phyloP scores from a whole-genome alignment of 2,113 vertebrate genomes.

The Quiscalus mexicanus region DNA sequence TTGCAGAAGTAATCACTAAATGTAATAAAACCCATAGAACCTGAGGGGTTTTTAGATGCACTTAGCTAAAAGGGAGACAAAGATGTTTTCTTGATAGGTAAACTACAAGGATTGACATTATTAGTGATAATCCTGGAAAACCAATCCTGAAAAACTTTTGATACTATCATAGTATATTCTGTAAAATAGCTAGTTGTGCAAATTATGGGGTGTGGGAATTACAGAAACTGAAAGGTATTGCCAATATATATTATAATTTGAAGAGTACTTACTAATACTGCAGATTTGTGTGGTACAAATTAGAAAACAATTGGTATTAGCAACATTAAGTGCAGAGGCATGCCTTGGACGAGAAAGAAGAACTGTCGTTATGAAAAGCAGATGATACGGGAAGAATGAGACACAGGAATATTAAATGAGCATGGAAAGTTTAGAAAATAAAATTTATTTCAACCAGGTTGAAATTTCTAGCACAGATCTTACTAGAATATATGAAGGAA shows the following conservation, averaged over 20 bases:
- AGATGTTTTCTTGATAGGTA: background rate
- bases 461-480: background rate
- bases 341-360: background rate
- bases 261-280: background rate
- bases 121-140: background rate
- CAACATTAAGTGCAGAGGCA: background rate
- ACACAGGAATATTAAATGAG: background rate
- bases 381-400: background rate
- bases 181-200: background rate
- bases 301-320: background rate
- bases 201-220: background rate
- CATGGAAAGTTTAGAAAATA: background rate
- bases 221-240: background rate
- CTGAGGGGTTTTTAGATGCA: background rate
- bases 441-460: background rate
- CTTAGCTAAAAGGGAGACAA: background rate
- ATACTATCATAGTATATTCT: background rate
- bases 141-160: background rate
- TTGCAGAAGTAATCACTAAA: background rate
- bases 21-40: background rate
- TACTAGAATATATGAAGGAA: background rate
- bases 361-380: background rate
- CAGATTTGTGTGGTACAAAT: background rate
- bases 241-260: background rate
- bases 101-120: background rate